Conservation (phyloP, 1,140 invertebrate species). For the Pollicipes pollicipes region DNA sequence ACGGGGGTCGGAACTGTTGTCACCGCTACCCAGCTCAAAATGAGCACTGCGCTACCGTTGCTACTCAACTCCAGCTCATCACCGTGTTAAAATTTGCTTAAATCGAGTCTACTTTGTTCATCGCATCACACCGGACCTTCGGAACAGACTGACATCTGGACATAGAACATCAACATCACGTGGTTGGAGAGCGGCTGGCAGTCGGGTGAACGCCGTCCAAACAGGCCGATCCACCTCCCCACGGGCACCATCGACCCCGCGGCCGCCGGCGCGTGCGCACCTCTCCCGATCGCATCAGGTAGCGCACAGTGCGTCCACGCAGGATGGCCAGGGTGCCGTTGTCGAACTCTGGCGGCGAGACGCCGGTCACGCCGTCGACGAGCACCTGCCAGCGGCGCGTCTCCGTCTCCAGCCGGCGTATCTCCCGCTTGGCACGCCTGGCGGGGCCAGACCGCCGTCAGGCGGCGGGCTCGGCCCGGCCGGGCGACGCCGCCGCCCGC, state of each 20-base stretch:
- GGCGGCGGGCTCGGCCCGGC: too few species aligned
- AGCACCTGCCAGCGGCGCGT: conserved; percentile 49
- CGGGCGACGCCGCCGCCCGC: too few species aligned
- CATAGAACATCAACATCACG: neutral
- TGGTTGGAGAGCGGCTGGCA: neutral
- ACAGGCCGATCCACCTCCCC: neutral
- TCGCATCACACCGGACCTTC: too few species aligned
- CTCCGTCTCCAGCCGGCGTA: conserved; percentile 73
- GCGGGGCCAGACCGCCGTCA: conserved; percentile 11
- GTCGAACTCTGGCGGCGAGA: conserved; percentile 61
- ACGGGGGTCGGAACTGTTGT: too few species aligned
- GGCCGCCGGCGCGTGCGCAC: neutral
- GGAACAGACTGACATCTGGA: neutral
- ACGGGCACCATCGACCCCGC: too few species aligned
- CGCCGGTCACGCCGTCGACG: conserved; percentile 69
- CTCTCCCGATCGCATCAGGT: conserved; percentile 17
- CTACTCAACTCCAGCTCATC: too few species aligned
- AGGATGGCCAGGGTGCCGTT: conserved; percentile 82
- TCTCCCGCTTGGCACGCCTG: conserved; percentile 52
- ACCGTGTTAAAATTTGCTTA: too few species aligned
- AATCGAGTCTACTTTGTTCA: too few species aligned
- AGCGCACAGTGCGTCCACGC: conserved; percentile 68
- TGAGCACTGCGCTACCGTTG: too few species aligned
- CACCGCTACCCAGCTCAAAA: too few species aligned
- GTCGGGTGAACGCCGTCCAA: neutral